Conservation (phyloP, 2,888 invertebrate genomes). For the Philereme transversata region DNA sequence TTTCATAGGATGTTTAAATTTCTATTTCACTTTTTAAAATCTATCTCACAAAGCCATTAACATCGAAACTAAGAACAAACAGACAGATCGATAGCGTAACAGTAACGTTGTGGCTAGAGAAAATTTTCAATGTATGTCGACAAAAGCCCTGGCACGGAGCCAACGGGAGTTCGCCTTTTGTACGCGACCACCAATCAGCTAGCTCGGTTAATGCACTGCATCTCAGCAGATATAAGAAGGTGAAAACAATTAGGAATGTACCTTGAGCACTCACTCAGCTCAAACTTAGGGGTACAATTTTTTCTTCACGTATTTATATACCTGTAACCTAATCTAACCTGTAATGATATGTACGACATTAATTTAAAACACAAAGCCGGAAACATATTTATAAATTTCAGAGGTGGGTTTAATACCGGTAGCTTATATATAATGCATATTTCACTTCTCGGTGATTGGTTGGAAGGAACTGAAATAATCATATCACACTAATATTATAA, state of each 20-base stretch:
- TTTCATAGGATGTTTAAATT: no score
- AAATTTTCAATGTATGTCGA: conserved; percentile 53
- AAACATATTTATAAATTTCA: no score
- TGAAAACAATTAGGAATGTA: conserved; percentile 17
- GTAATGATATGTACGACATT: no score
- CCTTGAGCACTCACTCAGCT: not conserved
- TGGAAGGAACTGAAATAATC: no score
- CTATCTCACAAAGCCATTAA: conserved; percentile 20
- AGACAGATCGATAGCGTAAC: conserved; percentile 44
- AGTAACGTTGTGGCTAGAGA: conserved; percentile 40
- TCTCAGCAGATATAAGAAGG: conserved; percentile 19
- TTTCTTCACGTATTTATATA: no score
- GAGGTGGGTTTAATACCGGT: no score
- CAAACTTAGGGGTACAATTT: no score
- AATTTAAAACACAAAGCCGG: no score
- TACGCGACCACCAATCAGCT: conserved; percentile 49
- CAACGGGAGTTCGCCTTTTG: conserved; percentile 44
- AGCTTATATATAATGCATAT: no score
- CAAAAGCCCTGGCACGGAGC: conserved; percentile 49
- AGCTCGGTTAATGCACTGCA: conserved; percentile 40
- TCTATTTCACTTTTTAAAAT: not conserved
- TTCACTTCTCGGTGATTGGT: no score
- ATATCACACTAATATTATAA: no score
- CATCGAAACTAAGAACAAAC: conserved; percentile 42
- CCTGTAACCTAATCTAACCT: no score